Percentiles rank a stretch among this genome's conserved stretches.
phyloP scores from a whole-genome alignment of 2,888 invertebrate genomes.

The Petrolisthes manimaculis region DNA sequence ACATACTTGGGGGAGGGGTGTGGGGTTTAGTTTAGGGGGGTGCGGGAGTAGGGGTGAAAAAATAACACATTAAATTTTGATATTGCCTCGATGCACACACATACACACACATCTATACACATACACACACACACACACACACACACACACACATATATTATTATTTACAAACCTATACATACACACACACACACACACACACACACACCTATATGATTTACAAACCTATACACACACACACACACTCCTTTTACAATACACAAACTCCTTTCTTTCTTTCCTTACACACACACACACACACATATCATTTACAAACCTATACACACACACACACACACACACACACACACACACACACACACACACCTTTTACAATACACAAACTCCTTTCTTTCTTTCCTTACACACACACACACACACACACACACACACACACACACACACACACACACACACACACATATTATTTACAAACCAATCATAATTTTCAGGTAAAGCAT shows the following conservation, averaged over 20 bases:
- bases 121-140: not conserved
- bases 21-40: not conserved
- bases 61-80: not conserved
- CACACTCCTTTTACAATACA: not conserved
- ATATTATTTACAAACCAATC: not conserved
- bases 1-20: not conserved
- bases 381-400: not conserved
- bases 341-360: not conserved
- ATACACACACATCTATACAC: not conserved
- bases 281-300: too few relatives aligned
- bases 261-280: too few relatives aligned
- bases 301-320: not conserved
- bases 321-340: constrained; percentile 21
- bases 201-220: not conserved
- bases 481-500: not conserved
- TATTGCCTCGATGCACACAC: not conserved
- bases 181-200: not conserved
- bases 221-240: not conserved
- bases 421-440: not conserved
- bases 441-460: not conserved
- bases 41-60: not conserved
- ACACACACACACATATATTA: not conserved
- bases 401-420: not conserved
- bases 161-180: not conserved
- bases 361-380: not conserved